Conservation (phyloP, 2,888 invertebrate species). For the Sarcophaga subvicina region DNA sequence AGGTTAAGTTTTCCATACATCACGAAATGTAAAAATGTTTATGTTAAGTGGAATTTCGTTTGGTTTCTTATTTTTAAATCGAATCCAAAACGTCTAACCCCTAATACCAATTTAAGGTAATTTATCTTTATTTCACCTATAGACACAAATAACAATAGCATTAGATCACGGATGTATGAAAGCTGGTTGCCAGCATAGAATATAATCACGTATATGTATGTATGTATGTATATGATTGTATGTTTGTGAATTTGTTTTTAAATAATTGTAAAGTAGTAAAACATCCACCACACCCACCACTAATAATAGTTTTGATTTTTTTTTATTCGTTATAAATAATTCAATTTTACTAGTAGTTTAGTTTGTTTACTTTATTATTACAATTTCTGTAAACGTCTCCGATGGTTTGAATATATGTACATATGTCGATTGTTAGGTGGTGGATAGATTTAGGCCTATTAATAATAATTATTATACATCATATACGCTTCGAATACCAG, state of each 20-base stretch:
- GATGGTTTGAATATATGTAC: slow-evolving; percentile 3
- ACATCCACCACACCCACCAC: slow-evolving; percentile 56
- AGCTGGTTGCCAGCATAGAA: neutral
- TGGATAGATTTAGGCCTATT: slow-evolving; percentile 36
- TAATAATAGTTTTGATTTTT: neutral
- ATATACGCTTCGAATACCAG: slow-evolving; percentile 52
- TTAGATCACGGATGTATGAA: slow-evolving; percentile 38
- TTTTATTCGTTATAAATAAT: slow-evolving; percentile 51
- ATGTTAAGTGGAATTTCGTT: too few species aligned
- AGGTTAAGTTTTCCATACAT: too few species aligned
- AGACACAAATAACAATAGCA: slow-evolving; percentile 33
- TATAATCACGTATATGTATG: too few species aligned
- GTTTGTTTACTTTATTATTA: slow-evolving; percentile 24
- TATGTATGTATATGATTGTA: neutral
- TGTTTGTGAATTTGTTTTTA: neutral
- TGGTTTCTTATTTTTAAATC: too few species aligned
- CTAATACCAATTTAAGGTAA: slow-evolving; percentile 21
- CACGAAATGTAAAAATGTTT: too few species aligned
- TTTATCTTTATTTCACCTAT: slow-evolving; percentile 59
- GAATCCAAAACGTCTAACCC: neutral
- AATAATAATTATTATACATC: slow-evolving; percentile 26
- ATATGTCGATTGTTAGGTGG: neutral
- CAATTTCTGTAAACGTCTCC: neutral
- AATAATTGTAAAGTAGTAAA: slow-evolving; percentile 56
- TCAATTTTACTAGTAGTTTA: slow-evolving; percentile 31